phyloP scores from a whole-genome alignment of 1,140 invertebrate genomes.

The Dolichoris vasculosae region DNA sequence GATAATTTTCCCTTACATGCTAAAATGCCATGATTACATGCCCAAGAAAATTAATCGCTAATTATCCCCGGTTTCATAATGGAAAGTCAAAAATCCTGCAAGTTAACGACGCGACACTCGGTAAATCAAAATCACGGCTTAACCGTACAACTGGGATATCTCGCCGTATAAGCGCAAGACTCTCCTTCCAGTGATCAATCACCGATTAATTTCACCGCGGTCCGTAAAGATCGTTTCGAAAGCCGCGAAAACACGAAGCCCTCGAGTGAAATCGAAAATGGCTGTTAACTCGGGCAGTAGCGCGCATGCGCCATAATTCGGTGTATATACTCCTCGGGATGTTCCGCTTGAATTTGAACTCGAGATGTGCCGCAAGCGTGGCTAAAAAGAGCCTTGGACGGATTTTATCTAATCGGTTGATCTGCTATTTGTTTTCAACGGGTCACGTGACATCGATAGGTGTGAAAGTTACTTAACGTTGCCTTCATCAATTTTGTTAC shows the following conservation, averaged over 20 bases:
- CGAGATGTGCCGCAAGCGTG: background rate
- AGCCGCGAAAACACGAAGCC: background rate
- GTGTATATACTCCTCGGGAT: background rate
- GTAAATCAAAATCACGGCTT: constrained; percentile 9
- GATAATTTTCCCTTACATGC: background rate
- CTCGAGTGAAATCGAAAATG: background rate
- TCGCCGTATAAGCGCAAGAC: background rate
- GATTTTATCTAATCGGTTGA: background rate
- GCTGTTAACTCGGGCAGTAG: constrained; percentile 23
- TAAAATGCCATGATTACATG: background rate
- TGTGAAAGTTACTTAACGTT: constrained; percentile 10
- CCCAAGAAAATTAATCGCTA: constrained; percentile 3
- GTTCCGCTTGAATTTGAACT: background rate
- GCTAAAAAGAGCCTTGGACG: no score
- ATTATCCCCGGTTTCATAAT: background rate
- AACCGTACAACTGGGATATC: background rate
- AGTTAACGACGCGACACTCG: constrained; percentile 1
- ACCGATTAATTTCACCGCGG: background rate
- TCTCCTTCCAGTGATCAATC: background rate
- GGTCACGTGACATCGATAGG: background rate
- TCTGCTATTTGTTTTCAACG: background rate
- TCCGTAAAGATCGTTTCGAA: background rate
- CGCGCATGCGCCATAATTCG: constrained; percentile 10
- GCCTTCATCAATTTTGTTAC: background rate
- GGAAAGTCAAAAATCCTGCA: background rate